phyloP scores from a whole-genome alignment of 64 coral and sea anemone species.

The Cladopsammia gracilis region DNA sequence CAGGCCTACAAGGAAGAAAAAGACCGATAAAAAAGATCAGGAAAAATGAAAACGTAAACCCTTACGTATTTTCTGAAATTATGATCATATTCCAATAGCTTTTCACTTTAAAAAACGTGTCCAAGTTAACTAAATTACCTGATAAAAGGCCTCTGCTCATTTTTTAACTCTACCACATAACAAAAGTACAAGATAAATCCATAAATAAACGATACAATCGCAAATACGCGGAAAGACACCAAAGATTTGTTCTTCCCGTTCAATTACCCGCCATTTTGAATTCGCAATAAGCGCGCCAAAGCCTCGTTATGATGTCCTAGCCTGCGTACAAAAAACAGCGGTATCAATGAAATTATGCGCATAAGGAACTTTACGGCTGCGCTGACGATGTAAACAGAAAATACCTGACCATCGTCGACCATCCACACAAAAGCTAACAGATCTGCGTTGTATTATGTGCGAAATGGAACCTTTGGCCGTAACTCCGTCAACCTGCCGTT shows the following conservation, averaged over 20 bases:
- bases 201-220: background rate
- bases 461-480: background rate
- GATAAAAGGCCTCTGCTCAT: slow-evolving; percentile 39
- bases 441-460: too few species aligned
- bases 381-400: slow-evolving; percentile 19
- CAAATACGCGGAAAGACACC: background rate
- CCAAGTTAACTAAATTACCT: background rate
- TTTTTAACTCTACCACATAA: background rate
- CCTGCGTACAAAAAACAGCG: background rate
- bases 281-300: background rate
- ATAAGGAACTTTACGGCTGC: background rate
- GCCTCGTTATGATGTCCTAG: background rate
- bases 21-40: background rate
- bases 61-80: background rate
- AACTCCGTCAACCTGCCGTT: background rate
- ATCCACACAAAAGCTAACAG: too few species aligned
- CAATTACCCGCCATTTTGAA: slow-evolving; percentile 41
- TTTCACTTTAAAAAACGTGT: background rate
- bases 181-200: background rate
- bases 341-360: background rate
- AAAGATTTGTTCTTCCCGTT: background rate
- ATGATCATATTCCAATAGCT: background rate
- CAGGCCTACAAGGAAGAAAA: slow-evolving; percentile 4
- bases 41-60: background rate
- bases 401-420: too few species aligned